Percentiles rank a stretch among this genome's conserved stretches.
Evolutionary conservation across 2,113 vertebrate genomes (phyloP).

Genomic region (Paedocypris sp.): DNA sequence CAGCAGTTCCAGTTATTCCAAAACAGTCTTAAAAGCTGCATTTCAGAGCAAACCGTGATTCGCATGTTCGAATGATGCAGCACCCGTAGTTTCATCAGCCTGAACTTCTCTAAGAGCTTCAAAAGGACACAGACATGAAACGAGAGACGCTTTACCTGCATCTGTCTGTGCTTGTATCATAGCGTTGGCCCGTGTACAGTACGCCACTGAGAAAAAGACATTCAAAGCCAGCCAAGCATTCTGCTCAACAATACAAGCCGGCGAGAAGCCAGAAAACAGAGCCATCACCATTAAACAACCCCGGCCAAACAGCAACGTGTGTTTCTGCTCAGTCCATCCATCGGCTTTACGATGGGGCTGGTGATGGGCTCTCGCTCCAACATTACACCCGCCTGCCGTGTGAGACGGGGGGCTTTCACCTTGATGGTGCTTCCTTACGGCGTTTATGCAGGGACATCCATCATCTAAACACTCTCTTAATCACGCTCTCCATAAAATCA

Average conservation of each 20-base stretch:
- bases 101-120: no score
- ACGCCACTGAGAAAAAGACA: conserved; percentile 37
- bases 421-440: not conserved
- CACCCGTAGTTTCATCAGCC: no score
- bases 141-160: conserved; percentile 2
- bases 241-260: conserved; percentile 37
- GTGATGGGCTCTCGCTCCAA: not conserved
- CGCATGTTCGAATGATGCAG: no score
- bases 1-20: no score
- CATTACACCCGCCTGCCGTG: not conserved
- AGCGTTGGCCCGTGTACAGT: conserved; percentile 10
- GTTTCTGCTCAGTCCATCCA: not conserved
- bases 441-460: not conserved
- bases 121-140: no score
- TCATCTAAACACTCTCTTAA: conserved; percentile 7
- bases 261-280: conserved; percentile 16
- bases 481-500: not conserved
- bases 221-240: conserved; percentile 41
- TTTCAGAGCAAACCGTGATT: no score
- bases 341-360: not conserved
- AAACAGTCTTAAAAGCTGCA: no score
- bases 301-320: not conserved
- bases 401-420: not conserved
- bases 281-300: not conserved
- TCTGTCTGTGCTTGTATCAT: conserved; percentile 24